Conservation (phyloP, 2,113 vertebrate genomes). For the Cinclus cinclus region DNA sequence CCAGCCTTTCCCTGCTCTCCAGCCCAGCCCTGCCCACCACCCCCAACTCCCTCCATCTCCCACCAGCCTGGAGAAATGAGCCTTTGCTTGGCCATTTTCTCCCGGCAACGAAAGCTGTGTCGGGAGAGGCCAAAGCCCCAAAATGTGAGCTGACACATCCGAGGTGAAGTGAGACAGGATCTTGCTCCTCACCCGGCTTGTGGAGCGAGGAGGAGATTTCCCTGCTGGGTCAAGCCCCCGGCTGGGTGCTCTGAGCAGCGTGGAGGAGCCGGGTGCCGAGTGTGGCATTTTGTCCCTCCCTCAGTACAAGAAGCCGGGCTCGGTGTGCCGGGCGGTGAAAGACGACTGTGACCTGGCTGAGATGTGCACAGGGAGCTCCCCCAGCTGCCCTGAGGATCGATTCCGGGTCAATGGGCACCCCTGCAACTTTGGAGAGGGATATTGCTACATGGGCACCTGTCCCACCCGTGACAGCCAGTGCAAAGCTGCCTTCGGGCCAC, state of each 20-base stretch:
- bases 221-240: too few species aligned
- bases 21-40: neutral
- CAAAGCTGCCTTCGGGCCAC: constrained; percentile 65
- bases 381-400: constrained; percentile 78
- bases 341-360: constrained; percentile 89
- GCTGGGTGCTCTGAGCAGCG: neutral
- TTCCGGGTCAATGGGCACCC: constrained; percentile 84
- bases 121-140: neutral
- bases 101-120: neutral
- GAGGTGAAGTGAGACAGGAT: too few species aligned
- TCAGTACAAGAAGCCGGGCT: constrained; percentile 73
- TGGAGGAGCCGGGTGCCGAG: accelerated
- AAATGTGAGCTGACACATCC: too few species aligned
- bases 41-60: neutral
- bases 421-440: constrained; percentile 73
- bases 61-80: neutral
- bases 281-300: accelerated
- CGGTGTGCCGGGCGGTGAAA: constrained; percentile 73
- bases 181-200: too few species aligned
- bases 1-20: neutral
- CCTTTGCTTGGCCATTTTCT: neutral
- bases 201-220: too few species aligned
- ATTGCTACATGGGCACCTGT: constrained; percentile 86
- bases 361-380: constrained; percentile 79
- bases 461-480: constrained; percentile 83